Base-by-base conservation (phyloP, 1,140 invertebrate genomes). In the Ectropis grisescens region DNA sequence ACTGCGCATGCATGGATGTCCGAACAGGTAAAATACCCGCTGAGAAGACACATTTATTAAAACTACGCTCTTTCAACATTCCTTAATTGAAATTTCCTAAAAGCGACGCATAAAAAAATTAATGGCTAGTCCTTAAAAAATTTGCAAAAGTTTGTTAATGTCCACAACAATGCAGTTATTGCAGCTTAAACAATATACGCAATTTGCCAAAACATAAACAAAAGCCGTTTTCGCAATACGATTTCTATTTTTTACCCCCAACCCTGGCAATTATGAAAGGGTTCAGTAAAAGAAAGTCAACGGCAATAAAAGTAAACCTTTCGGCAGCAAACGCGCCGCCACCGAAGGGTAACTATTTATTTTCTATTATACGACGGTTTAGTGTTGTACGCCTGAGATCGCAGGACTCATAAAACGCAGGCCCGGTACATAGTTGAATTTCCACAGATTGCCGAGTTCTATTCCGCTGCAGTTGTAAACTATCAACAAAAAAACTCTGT, bases 331-430 rank as follows among this genome's bases (percentile, higher is more conserved):
- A 66, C 48, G 51, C 42, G 33, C 53, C 50, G 57, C 58, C 48
- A 61, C 54, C 58, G 66, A 70, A 72, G 66, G 68, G 66, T 72
- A 65, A 61, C 58, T 68, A 71, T 76, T 78, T 78, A 78, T 78
- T 80, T n/a, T 80, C 68, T 70, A 71, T 72, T 68, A 76, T 37
- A 57, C 66, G 46, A 55, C 62, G 46, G 41, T 54, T 65, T 61
- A 40, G 34, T 26, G 24, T 19, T 52, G 42, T 45, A 40, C 41
- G 54, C 51, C 8, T 10, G n/a, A n/a, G n/a, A n/a, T n/a, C n/a
- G n/a, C n/a, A n/a, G n/a, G n/a, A n/a, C 33, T 39, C 59, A 50
- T 70, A 65, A 58, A 68, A 68, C 47, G 47, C 29, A 31, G 34
- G 39, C 29, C 28, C 35, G 51, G 25, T 52, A 64, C 41, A 13